A percentile compares a stretch with the other conserved stretches of the same genome.
Evolutionary conservation across 1,140 invertebrate species (phyloP).

Genomic region (Penaeus indicus): DNA sequence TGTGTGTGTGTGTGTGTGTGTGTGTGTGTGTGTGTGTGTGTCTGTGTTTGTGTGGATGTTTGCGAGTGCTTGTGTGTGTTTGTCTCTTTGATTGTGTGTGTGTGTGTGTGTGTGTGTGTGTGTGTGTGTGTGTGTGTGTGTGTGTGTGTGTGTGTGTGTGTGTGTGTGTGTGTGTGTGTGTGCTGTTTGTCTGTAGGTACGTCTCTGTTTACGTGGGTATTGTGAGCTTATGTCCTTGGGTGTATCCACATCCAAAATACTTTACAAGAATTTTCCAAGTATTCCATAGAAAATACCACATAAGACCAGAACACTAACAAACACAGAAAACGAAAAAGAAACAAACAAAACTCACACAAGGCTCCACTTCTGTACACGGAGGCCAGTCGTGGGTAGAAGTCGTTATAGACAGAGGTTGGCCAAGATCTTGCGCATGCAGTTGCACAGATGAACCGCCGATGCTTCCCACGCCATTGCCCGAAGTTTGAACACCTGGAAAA

Average conservation of each 20-base stretch:
- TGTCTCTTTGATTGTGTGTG: background rate
- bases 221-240: background rate
- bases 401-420: background rate
- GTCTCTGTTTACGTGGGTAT: background rate
- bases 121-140: too few species aligned
- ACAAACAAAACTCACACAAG: too few species aligned
- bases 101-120: too few species aligned
- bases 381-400: background rate
- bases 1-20: too few species aligned
- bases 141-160: too few species aligned
- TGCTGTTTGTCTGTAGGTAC: background rate
- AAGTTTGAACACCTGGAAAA: conserved; percentile 32
- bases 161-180: too few species aligned
- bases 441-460: background rate
- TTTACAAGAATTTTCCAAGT: background rate
- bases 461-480: conserved; percentile 21
- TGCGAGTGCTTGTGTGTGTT: too few species aligned
- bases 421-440: background rate
- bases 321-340: too few species aligned
- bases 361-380: background rate
- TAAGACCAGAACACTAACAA: too few species aligned
- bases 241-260: too few species aligned
- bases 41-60: too few species aligned
- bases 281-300: background rate
- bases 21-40: too few species aligned